Evolutionary conservation across 2,797 vertebrate genomes (phyloP), one percentile per base, ranked within the genome.

Genomic region (Sebastes ruberrimus): DNA sequence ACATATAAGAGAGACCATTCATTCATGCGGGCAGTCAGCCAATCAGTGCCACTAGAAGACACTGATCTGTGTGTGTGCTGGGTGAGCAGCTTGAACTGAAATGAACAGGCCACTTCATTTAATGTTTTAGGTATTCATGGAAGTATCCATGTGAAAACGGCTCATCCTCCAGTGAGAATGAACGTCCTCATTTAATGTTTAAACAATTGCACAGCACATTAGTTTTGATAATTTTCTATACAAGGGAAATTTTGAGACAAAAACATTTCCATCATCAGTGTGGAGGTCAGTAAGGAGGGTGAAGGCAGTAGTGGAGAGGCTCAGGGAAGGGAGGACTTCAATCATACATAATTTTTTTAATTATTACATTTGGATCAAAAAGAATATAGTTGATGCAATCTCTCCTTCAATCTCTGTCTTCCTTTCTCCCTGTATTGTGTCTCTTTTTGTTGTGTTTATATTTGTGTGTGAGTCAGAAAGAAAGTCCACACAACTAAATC

Each of bases 21-120:
- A 78, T 66, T 80, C 22, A 25, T 55, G 35, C 16, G 42, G 86
- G 85, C 72, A 13, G 30, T 46, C 60, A 35, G 78, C 86, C 74
- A 81, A 53, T 79, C 69, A 79, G 65, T 60, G 65, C 32, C 64
- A 64, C 23, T 11, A 10, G 62, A 66, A 80, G 38, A 88, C 87
- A 86, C 59, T 79, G 77, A 69, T 81, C 67, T 74, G 60, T 76
- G 72, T 86, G 78, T 23, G 66, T 9, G 10, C 25, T 66, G 75
- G 42, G 35, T 72, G 78, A 88, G 71, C 75, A 59, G 71, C 79
- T 84, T 84, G 61, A 57, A 66, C 46, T 49, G 57, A 72, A 81
- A 74, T 86, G 75, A 86, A 77, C 57, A 64, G 32, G 25, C 72
- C 75, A 81, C 57, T 59, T 83, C 4, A 60, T 83, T 79, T 73